A percentile compares a stretch with the other conserved stretches of the same genome.
Evolutionary conservation across 2,113 vertebrate species (phyloP).

Genomic region (Grammomys dolichurus): DNA sequence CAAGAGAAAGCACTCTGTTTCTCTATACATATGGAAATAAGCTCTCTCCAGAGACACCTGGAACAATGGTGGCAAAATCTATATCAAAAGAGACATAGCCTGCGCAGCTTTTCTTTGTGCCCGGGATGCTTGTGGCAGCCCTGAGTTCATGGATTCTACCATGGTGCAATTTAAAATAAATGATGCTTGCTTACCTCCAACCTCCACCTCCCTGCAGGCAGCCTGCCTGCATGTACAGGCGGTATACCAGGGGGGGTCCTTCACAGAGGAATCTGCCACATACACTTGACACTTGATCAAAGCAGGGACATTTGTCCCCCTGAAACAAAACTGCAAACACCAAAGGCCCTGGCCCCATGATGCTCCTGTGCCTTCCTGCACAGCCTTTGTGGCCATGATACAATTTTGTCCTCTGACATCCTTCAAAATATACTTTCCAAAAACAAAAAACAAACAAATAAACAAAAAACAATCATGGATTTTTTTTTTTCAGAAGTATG

Average conservation of each 20-base stretch:
- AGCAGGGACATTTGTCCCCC: constrained; percentile 54
- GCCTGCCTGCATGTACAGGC: constrained; percentile 57
- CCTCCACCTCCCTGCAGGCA: neutral
- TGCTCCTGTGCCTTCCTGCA: neutral
- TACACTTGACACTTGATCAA: constrained; percentile 58
- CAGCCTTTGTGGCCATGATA: constrained; percentile 42
- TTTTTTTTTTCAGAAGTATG: neutral
- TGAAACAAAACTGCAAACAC: constrained; percentile 54
- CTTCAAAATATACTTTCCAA: constrained; percentile 44
- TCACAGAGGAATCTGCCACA: neutral
- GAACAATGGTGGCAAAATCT: constrained; percentile 57
- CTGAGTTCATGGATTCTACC: neutral
- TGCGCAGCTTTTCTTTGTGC: constrained; percentile 50
- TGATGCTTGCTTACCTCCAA: constrained; percentile 24
- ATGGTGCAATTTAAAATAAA: neutral
- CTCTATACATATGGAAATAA: constrained; percentile 79
- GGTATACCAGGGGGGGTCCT: constrained; percentile 7
- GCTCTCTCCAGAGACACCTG: constrained; percentile 67
- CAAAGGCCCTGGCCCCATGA: neutral
- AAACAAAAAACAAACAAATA: neutral
- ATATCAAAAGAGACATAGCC: constrained; percentile 69
- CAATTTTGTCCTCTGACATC: constrained; percentile 18
- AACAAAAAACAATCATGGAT: rapidly evolving
- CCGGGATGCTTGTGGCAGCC: neutral
- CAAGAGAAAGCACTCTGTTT: constrained; percentile 4